Evolutionary conservation across 2,888 invertebrate species (phyloP).

Genomic region (Marronus borbonicus): DNA sequence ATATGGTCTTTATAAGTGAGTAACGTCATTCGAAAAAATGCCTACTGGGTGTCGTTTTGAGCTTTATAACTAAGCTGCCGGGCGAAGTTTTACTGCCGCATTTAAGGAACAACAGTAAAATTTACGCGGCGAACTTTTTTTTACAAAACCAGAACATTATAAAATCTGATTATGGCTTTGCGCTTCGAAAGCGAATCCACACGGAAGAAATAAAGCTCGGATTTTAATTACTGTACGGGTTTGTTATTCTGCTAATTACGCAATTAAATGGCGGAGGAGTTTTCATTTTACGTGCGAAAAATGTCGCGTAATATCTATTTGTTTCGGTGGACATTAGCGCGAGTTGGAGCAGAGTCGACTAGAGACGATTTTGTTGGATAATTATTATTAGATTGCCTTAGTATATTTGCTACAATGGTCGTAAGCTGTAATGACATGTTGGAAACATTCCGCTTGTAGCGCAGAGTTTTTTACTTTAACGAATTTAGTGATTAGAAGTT

Average conservation of each 20-base stretch:
- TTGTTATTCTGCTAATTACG: slow-evolving; percentile 5
- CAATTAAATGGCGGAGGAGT: not conserved
- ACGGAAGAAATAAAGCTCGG: not conserved
- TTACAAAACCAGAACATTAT: slow-evolving; percentile 4
- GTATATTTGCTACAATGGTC: no score
- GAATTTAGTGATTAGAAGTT: no score
- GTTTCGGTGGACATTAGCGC: no score
- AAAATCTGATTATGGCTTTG: slow-evolving; percentile 5
- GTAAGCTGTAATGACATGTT: no score
- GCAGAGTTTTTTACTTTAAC: no score
- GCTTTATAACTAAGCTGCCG: slow-evolving; percentile 18
- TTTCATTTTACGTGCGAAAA: slow-evolving; percentile 4
- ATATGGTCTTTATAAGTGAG: slow-evolving; percentile 9
- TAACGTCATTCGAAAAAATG: slow-evolving; percentile 1
- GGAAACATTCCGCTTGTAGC: no score
- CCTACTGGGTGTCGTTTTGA: slow-evolving; percentile 32
- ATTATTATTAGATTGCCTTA: no score
- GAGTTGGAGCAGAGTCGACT: no score
- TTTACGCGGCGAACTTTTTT: slow-evolving; percentile 22
- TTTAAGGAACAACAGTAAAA: slow-evolving; percentile 10
- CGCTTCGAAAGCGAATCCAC: slow-evolving; percentile 7
- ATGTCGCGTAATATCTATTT: not conserved
- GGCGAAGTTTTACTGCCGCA: slow-evolving; percentile 8
- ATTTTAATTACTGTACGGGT: slow-evolving; percentile 7
- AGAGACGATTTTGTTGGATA: no score